Conservation (phyloP, 2,888 invertebrate genomes). For the Didymodactylos carnosus region DNA sequence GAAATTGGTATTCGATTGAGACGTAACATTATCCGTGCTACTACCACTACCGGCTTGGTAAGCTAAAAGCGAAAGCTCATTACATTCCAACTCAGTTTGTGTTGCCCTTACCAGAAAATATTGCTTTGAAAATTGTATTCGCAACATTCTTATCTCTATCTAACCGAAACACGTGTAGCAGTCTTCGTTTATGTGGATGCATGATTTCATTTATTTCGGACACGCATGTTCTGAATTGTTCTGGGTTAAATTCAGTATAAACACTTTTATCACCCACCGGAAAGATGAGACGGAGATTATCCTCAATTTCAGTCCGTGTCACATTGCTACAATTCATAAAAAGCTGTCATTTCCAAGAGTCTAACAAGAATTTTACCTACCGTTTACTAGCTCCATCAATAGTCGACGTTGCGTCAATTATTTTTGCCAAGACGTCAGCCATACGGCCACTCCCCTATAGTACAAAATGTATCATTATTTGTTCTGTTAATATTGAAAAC, state of each 20-base stretch:
- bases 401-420: neutral
- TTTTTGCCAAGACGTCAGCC: neutral
- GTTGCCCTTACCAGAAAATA: neutral
- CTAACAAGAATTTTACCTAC: neutral
- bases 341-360: too few species aligned
- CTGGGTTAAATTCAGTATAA: too few species aligned
- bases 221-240: too few species aligned
- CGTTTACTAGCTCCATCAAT: neutral
- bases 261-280: too few species aligned
- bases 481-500: neutral
- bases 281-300: too few species aligned
- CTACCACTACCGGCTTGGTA: too few species aligned
- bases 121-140: neutral
- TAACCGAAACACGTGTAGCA: neutral
- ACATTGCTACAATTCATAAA: too few species aligned
- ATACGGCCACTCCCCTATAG: neutral
- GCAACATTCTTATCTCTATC: neutral
- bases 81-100: neutral
- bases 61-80: neutral
- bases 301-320: too few species aligned
- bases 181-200: neutral
- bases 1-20: too few species aligned
- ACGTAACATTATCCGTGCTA: too few species aligned
- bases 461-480: neutral
- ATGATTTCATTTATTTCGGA: too few species aligned